Evolutionary conservation across 92 coral and sea anemone species (phyloP), one percentile per base, ranked within the genome.

Genomic region (Pocillopora meandrina): DNA sequence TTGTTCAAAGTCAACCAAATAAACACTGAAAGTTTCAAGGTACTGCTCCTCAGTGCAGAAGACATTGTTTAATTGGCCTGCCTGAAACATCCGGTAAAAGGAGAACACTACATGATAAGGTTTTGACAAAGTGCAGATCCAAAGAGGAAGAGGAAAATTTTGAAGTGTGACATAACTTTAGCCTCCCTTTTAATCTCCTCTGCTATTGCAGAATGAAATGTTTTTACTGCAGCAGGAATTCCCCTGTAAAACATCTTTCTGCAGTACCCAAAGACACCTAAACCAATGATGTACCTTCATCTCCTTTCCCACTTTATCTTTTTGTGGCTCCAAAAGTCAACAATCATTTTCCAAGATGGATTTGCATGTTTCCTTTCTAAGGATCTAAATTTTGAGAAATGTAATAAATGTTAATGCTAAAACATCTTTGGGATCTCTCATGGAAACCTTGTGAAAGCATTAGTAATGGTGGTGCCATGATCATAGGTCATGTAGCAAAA

Each of bases 71-170:
- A 73, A 23, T 23, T 73, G 77, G 33, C 60, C 19, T 52, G 47
- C 47, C 77, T 5, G 60, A 73, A 73, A 73, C 59, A 36, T 73
- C 15, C 0, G 26, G 77, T 73, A 73, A 47, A 42, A 73, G 0
- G 77, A 73, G 1, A 62, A 42, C 55, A 73, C 77, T 10, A 73
- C 34, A 47, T 15, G 77, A 49, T 73, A 73, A 16, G 77, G 77
- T 15, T 73, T 73, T 73, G 77, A 73, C 2, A 73, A 9, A 42
- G 77, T 73, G n/a, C 77, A 73, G 1, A 55, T 23, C 11, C 77
- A 34, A 52, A 73, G 59, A 15, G 47, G 77, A 47, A 73, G 77
- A 11, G 77, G 77, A 26, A 73, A 70, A 70, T 35, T 26, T 70
- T 70, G 23, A 70, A 15, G 52, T 70, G 33, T 31, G 47, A 70